Conservation (phyloP, 1,140 invertebrate genomes). For the Philopotamus ludificatus region DNA sequence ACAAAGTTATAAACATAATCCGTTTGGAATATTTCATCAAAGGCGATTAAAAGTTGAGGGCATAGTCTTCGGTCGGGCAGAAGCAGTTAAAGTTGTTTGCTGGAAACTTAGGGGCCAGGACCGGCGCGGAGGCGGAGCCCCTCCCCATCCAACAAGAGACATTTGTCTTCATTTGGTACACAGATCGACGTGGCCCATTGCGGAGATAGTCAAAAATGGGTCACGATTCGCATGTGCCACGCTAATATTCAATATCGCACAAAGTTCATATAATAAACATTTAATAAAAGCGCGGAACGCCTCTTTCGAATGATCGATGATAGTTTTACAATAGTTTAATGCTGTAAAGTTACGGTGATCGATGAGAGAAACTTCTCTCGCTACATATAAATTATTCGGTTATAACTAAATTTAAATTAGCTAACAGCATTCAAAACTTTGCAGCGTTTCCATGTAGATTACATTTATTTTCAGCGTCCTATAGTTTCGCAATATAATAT, state of each 20-base stretch:
- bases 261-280: too few relatives aligned
- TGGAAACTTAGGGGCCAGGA: conserved; percentile 16
- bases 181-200: too few relatives aligned
- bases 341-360: neutral
- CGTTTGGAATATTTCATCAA: conserved; percentile 30
- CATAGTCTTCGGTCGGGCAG: conserved; percentile 2
- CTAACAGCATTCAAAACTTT: neutral
- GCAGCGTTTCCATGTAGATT: neutral
- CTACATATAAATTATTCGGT: too few relatives aligned
- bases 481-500: neutral
- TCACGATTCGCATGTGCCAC: too few relatives aligned
- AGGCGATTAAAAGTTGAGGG: conserved; percentile 29
- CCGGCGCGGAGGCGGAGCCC: neutral
- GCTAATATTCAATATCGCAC: too few relatives aligned
- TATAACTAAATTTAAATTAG: neutral
- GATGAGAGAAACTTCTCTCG: neutral
- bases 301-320: neutral
- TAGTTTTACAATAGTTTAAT: neutral
- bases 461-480: neutral
- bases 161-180: conserved; percentile 21
- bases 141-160: conserved; percentile 6
- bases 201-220: too few relatives aligned
- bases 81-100: conserved; percentile 27
- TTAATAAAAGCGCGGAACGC: neutral
- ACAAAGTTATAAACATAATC: conserved; percentile 31